These are phyloP conservation scores for Parauchenoglanis ngamensis DNA, from an alignment of 2,797 vertebrate species.

Conservation along the genomic window DNA sequence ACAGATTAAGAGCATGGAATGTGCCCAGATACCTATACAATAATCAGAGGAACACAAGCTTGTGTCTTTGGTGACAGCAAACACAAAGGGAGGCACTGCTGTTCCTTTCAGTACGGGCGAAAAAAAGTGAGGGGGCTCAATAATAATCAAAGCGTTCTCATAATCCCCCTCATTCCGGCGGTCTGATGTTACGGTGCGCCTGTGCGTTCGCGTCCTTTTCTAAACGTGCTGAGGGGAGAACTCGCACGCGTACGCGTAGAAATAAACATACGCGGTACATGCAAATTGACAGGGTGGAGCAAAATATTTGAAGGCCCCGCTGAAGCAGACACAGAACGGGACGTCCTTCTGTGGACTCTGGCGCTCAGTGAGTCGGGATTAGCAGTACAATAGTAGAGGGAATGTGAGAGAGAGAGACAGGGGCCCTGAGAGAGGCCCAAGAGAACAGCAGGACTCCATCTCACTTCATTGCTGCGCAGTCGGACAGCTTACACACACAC, in stretches of 20 bases:
- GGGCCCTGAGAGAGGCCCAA: slow-evolving; percentile 23
- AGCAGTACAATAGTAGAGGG: slow-evolving; percentile 74
- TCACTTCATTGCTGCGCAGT: slow-evolving; percentile 42
- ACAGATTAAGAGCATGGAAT: slow-evolving; percentile 73
- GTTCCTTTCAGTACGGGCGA: slow-evolving; percentile 69
- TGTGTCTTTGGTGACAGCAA: slow-evolving; percentile 72
- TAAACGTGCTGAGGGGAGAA: slow-evolving; percentile 53
- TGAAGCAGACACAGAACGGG: slow-evolving; percentile 72
- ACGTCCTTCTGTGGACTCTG: slow-evolving; percentile 79
- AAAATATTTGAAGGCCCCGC: slow-evolving; percentile 71
- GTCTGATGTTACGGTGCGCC: slow-evolving; percentile 65
- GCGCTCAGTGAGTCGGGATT: slow-evolving; percentile 79
- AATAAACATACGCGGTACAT: slow-evolving; percentile 64
- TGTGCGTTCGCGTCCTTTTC: slow-evolving; percentile 46
- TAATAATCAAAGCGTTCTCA: slow-evolving; percentile 79
- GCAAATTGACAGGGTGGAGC: slow-evolving; percentile 73
- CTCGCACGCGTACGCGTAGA: slow-evolving; percentile 1
- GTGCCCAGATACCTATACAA: slow-evolving; percentile 72
- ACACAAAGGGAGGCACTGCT: slow-evolving; percentile 68
- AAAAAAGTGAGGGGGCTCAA: slow-evolving; percentile 66
- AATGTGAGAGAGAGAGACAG: slow-evolving; percentile 44
- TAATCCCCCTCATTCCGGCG: slow-evolving; percentile 78
- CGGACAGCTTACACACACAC: slow-evolving; percentile 49
- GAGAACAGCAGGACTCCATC: slow-evolving; percentile 38
- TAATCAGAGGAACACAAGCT: slow-evolving; percentile 68